Conservation (phyloP, 2,797 vertebrate species). For the Coracias cyanogaster region DNA sequence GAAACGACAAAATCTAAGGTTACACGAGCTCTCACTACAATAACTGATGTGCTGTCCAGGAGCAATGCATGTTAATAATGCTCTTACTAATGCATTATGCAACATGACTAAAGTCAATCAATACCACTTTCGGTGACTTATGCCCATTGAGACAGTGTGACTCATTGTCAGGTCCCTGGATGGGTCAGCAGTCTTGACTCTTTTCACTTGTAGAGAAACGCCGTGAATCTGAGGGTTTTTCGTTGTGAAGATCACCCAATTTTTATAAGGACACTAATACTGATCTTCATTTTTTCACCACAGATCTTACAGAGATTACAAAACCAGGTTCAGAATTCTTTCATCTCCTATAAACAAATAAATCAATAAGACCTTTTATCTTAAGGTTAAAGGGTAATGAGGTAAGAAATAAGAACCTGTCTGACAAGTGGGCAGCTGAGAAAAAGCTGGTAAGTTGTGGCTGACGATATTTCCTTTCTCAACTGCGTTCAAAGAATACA, state of each 20-base stretch:
- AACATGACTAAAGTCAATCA: neutral
- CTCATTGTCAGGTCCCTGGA: neutral
- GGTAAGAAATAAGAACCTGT: neutral
- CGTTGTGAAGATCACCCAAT: neutral
- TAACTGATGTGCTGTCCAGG: neutral
- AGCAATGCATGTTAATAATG: neutral
- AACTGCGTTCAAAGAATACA: neutral
- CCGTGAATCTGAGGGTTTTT: neutral
- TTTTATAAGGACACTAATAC: neutral
- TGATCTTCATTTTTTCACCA: neutral
- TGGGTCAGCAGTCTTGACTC: neutral
- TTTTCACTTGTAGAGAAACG: neutral
- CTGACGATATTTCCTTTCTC: neutral
- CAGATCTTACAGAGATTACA: neutral
- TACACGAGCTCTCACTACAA: neutral
- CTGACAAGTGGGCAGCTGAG: neutral
- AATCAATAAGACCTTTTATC: neutral
- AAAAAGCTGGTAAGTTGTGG: neutral
- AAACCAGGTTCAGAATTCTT: neutral
- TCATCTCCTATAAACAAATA: neutral
- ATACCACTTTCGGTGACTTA: neutral
- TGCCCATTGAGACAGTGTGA: neutral
- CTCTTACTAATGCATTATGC: neutral
- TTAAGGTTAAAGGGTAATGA: neutral
- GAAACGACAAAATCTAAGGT: neutral